phyloP scores from a whole-genome alignment of 2,113 vertebrate genomes.

The Albula goreensis region DNA sequence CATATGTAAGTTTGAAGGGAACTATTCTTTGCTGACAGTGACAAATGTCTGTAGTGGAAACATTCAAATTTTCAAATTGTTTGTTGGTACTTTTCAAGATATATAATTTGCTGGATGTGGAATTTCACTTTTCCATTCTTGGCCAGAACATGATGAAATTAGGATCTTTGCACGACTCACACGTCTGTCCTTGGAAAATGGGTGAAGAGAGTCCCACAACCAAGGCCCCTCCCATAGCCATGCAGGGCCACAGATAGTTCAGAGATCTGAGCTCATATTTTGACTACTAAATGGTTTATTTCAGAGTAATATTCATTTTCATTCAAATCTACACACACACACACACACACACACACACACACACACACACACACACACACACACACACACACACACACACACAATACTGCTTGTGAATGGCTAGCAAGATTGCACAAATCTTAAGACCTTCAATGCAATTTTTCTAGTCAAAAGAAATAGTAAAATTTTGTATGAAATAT shows the following conservation, averaged over 20 bases:
- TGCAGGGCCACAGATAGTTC: neutral
- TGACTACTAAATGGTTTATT: neutral
- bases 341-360: too few species aligned
- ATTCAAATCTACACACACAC: too few species aligned
- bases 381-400: too few species aligned
- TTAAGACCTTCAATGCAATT: too few species aligned
- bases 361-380: too few species aligned
- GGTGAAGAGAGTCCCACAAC: neutral
- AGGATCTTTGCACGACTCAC: slow-evolving; percentile 4
- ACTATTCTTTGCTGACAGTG: slow-evolving; percentile 7
- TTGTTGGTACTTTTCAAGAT: neutral
- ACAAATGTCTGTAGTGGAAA: neutral
- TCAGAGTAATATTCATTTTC: too few species aligned
- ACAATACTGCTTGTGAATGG: too few species aligned
- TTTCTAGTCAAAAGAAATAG: too few species aligned
- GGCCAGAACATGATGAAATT: neutral
- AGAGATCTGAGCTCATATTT: neutral
- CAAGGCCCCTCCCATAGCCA: neutral
- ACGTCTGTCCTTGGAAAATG: slow-evolving; percentile 10
- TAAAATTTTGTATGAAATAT: too few species aligned
- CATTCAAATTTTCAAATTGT: neutral
- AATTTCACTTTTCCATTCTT: slow-evolving; percentile 15
- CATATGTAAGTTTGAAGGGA: slow-evolving; percentile 1
- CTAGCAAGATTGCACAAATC: too few species aligned
- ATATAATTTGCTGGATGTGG: neutral